Percentiles rank a stretch among this genome's conserved stretches.
Evolutionary conservation across 2,113 vertebrate species (phyloP).

Genomic region (Protobothrops flavoviridis): DNA sequence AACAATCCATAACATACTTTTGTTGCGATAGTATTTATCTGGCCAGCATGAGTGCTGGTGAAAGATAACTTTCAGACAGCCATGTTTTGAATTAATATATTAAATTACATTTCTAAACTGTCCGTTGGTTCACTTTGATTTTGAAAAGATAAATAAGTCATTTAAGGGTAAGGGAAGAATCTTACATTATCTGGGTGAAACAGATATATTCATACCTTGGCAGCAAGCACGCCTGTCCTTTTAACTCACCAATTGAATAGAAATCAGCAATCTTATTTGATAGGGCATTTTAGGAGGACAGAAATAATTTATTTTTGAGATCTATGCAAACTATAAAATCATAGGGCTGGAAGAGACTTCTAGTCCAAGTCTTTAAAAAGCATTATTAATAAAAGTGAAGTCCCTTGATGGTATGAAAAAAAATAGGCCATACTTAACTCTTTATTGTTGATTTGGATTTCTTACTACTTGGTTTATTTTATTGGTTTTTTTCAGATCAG

Average conservation of each 20-base stretch:
- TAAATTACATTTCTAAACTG: not conserved
- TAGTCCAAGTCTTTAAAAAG: not conserved
- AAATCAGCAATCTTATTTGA: not conserved
- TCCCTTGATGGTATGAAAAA: not conserved
- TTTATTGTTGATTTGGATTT: not conserved
- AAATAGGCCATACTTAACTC: not conserved
- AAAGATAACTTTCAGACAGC: not conserved
- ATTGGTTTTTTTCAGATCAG: slow-evolving; percentile 67
- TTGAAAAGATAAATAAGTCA: not conserved
- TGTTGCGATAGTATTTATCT: not conserved
- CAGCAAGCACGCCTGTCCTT: not conserved
- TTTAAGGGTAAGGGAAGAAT: not conserved
- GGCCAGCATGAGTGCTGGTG: not conserved
- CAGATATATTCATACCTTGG: not conserved
- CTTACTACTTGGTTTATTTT: not conserved
- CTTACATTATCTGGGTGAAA: not conserved
- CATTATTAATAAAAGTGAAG: not conserved
- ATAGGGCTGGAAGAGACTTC: not conserved
- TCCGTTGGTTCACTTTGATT: not conserved
- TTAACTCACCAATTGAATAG: not conserved
- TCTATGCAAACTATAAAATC: not conserved
- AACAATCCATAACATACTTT: not conserved
- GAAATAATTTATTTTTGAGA: not conserved
- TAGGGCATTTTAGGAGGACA: not conserved
- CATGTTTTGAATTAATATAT: not conserved